Percentiles rank a stretch among this genome's conserved stretches.
Evolutionary conservation across 2,113 vertebrate species (phyloP).

Genomic region (Dicaeum eximium): DNA sequence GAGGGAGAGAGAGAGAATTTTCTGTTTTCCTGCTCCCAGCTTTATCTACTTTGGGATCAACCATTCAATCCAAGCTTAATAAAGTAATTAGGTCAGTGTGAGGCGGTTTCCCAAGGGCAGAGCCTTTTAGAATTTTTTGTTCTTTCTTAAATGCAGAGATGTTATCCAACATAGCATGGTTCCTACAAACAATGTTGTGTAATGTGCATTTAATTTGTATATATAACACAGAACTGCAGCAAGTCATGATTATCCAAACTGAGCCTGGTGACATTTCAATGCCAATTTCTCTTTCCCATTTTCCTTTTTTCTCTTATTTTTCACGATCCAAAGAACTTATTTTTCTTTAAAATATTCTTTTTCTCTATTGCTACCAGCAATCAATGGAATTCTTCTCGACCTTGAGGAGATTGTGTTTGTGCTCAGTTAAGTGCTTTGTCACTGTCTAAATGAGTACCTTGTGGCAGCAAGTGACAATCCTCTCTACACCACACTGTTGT

Average conservation of each 20-base stretch:
- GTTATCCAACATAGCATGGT: neutral
- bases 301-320: neutral
- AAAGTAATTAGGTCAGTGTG: conserved; percentile 51
- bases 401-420: neutral
- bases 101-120: conserved; percentile 34
- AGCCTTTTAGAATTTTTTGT: conserved; percentile 16
- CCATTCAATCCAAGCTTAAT: conserved; percentile 53
- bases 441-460: neutral
- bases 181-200: neutral
- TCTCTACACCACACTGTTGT: neutral
- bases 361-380: neutral
- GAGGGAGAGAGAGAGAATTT: neutral
- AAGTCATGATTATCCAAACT: neutral
- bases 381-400: neutral
- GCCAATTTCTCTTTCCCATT: neutral
- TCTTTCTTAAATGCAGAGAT: conserved; percentile 26
- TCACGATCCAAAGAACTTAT: neutral
- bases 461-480: neutral
- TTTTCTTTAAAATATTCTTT: neutral
- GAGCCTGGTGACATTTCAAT: neutral
- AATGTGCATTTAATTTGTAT: neutral
- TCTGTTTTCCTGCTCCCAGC: conserved; percentile 33
- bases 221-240: neutral
- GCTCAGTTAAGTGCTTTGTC: neutral
- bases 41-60: conserved; percentile 57